A percentile compares a stretch with the other conserved stretches of the same genome.
Evolutionary conservation across 2,113 vertebrate species (phyloP).

Genomic region (Lates calcarifer): DNA sequence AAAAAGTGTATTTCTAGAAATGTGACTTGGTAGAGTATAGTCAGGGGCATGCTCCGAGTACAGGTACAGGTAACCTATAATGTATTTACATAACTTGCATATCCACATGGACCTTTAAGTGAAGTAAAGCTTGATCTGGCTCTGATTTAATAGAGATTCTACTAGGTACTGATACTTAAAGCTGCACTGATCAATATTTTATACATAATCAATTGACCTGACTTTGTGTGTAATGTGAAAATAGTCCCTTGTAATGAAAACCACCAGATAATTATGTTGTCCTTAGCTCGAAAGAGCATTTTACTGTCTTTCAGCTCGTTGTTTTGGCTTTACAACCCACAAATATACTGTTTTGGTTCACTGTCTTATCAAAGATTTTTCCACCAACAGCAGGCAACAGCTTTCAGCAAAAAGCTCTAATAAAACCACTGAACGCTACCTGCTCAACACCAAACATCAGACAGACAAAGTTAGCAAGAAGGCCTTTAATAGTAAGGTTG

Average conservation of each 20-base stretch:
- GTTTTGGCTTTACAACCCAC: no score
- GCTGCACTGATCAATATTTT: background rate
- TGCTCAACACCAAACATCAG: no score
- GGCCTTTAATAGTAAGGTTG: no score
- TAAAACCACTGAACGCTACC: no score
- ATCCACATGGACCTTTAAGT: background rate
- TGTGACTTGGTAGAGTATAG: background rate
- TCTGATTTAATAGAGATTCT: background rate
- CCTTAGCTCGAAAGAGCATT: no score
- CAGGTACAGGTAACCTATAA: background rate
- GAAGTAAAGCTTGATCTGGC: background rate
- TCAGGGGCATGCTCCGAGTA: background rate
- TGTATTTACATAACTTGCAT: background rate
- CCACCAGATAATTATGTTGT: no score
- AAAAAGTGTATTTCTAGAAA: background rate
- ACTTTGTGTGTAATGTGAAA: background rate
- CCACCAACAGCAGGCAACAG: no score
- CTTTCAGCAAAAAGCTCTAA: no score
- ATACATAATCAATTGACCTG: background rate
- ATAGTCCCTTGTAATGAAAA: background rate
- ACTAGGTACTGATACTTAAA: background rate
- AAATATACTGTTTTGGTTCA: no score
- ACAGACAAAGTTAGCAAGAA: no score
- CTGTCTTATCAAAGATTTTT: no score
- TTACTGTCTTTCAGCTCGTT: no score